Evolutionary conservation across 2,797 vertebrate genomes (phyloP).

Genomic region (Philypnodon macrostomus): DNA sequence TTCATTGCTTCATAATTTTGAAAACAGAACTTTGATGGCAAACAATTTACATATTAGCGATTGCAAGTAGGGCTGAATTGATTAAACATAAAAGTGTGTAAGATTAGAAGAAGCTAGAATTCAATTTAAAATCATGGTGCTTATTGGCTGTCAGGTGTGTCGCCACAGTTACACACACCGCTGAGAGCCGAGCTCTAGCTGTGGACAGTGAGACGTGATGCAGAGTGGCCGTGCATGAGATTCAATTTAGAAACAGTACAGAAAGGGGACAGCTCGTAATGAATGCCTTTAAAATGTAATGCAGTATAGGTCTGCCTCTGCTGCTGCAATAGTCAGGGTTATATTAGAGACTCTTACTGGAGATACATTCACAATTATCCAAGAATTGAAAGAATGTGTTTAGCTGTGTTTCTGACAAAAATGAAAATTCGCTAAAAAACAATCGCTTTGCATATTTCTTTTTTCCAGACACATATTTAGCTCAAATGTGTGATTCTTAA

Average conservation of each 20-base stretch:
- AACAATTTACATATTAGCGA: no score
- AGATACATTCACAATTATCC: slow-evolving; percentile 2
- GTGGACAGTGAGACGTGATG: slow-evolving; percentile 25
- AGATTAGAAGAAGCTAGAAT: slow-evolving; percentile 23
- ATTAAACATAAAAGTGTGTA: slow-evolving; percentile 11
- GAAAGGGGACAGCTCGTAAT: slow-evolving; percentile 15
- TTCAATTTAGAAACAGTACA: slow-evolving; percentile 15
- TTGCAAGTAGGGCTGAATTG: slow-evolving; percentile 6
- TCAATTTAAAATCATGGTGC: slow-evolving; percentile 19
- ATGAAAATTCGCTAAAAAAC: no score
- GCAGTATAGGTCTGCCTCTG: not conserved
- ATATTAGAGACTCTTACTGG: slow-evolving; percentile 9
- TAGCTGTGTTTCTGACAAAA: not conserved
- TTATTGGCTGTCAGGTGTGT: slow-evolving; percentile 32
- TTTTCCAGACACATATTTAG: no score
- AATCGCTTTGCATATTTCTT: no score
- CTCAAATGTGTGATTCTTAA: no score
- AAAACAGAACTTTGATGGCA: no score
- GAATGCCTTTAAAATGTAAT: slow-evolving; percentile 10
- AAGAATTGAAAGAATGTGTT: not conserved
- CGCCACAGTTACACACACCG: slow-evolving; percentile 26
- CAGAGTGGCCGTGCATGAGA: slow-evolving; percentile 15
- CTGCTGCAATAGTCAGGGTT: slow-evolving; percentile 12
- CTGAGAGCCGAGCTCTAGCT: slow-evolving; percentile 16
- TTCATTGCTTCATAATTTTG: no score